Evolutionary conservation across 2,797 vertebrate species (phyloP).

Genomic region (Bryconaethiops microstoma): DNA sequence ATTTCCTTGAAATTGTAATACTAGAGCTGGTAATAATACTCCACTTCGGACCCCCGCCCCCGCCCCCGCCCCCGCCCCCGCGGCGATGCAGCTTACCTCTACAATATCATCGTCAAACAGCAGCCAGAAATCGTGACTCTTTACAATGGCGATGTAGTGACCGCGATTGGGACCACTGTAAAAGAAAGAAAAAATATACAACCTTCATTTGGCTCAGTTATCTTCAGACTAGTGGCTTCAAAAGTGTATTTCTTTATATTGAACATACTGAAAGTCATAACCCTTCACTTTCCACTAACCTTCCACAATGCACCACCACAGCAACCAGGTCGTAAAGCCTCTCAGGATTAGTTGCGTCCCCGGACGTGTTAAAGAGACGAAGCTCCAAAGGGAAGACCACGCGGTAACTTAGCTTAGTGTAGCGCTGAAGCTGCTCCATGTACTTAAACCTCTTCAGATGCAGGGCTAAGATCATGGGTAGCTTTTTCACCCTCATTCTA

Average conservation of each 20-base stretch:
- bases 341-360: constrained; percentile 86
- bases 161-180: constrained; percentile 85
- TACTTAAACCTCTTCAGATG: constrained; percentile 91
- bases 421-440: constrained; percentile 90
- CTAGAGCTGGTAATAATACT: too few species aligned
- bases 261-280: neutral
- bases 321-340: constrained; percentile 89
- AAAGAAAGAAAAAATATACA: constrained; percentile 26
- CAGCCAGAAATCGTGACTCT: constrained; percentile 91
- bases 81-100: constrained; percentile 77
- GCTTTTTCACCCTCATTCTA: constrained; percentile 80
- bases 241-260: neutral
- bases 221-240: neutral
- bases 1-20: too few species aligned
- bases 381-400: constrained; percentile 89
- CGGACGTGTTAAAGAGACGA: constrained; percentile 89
- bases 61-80: too few species aligned
- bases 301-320: constrained; percentile 89
- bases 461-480: constrained; percentile 89
- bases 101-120: constrained; percentile 90
- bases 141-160: constrained; percentile 90
- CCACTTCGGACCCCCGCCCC: too few species aligned
- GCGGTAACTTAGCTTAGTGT: constrained; percentile 88
- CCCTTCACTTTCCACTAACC: constrained; percentile 65
- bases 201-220: too few species aligned